Base-by-base conservation (phyloP, 1,140 invertebrate species). In the Cydia splendana region DNA sequence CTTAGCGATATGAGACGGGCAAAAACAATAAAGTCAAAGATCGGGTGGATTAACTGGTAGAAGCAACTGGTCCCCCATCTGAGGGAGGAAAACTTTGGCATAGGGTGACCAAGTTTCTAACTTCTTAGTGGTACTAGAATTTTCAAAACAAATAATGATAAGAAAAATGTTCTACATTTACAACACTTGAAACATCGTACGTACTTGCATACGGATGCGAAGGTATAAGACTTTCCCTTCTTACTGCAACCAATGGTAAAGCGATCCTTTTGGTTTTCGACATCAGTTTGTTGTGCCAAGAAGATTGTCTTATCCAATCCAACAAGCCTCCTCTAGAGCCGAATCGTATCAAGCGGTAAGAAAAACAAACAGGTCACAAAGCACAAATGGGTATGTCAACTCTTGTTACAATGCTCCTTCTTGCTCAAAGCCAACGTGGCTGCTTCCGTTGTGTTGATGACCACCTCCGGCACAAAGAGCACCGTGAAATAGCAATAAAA, bases 91-190 rank as follows among this genome's bases (percentile, higher is more conserved):
- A 69, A 69, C 30, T 69, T 69, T 34, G 65, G 65, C 15, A 6
- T 69, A 69, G 65, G 65, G 65, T 34, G 65, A 69, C 65, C 30
- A 69, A 34, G 65, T 30, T 30, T 51, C 48, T 51, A 15, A 15
- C 48, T 51, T 51, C 48, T 51, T 51, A 48, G 62, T 24, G 9
- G 62, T 57, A 57, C 51, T 57, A n/a, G 5, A n/a, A 65, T 65
- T 30, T 28, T 0, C 24, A 13, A 12, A 65, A 30, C 7, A 28
- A 65, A 30, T 65, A 65, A 28, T 12, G n/a, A 65, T 65, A 65
- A 24, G 20, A 28, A 28, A 65, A 7, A n/a, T 65, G 2, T 18
- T 5, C 9, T 18, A 65, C 57, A 28, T 65, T 65, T 20, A 20
- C 15, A 65, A 65, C n/a, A 18, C 7, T 65, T 65, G 7, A n/a